These are phyloP conservation scores for Melanotaenia nigrans DNA, from an alignment of 2,797 vertebrate species.

Conservation along the genomic window DNA sequence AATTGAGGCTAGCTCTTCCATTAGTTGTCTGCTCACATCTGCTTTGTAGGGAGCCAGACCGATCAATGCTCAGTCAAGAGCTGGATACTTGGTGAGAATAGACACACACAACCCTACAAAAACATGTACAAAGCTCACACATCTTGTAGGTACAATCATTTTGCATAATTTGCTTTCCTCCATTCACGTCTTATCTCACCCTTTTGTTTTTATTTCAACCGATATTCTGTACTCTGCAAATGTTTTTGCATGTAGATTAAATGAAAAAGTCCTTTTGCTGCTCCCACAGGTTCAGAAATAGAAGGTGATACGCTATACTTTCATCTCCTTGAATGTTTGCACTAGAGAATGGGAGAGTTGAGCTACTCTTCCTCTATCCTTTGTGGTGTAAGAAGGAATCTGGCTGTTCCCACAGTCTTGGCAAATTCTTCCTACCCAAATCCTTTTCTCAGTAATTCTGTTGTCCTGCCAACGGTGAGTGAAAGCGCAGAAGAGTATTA, in stretches of 20 bases:
- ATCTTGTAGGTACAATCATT: slow-evolving; percentile 37
- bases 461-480: slow-evolving; percentile 84
- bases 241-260: slow-evolving; percentile 17
- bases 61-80: slow-evolving; percentile 65
- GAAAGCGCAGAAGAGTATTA: slow-evolving; percentile 81
- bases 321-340: slow-evolving; percentile 46
- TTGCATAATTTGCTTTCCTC: slow-evolving; percentile 22
- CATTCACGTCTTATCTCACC: neutral
- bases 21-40: slow-evolving; percentile 76
- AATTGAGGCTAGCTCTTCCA: slow-evolving; percentile 74
- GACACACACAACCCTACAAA: slow-evolving; percentile 7
- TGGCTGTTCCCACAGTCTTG: slow-evolving; percentile 78
- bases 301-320: slow-evolving; percentile 44
- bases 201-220: slow-evolving; percentile 20
- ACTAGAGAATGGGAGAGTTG: slow-evolving; percentile 48
- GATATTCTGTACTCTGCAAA: slow-evolving; percentile 3
- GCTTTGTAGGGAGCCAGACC: slow-evolving; percentile 65
- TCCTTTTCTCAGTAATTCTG: slow-evolving; percentile 76
- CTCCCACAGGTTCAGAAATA: slow-evolving; percentile 19
- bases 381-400: slow-evolving; percentile 68
- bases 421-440: slow-evolving; percentile 72
- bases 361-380: slow-evolving; percentile 65
- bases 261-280: slow-evolving; percentile 16
- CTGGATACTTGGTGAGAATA: slow-evolving; percentile 27
- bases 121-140: slow-evolving; percentile 8